These are phyloP conservation scores for Drosophila teissieri DNA, from an alignment of 1,140 invertebrate genomes.

Conservation along the genomic window DNA sequence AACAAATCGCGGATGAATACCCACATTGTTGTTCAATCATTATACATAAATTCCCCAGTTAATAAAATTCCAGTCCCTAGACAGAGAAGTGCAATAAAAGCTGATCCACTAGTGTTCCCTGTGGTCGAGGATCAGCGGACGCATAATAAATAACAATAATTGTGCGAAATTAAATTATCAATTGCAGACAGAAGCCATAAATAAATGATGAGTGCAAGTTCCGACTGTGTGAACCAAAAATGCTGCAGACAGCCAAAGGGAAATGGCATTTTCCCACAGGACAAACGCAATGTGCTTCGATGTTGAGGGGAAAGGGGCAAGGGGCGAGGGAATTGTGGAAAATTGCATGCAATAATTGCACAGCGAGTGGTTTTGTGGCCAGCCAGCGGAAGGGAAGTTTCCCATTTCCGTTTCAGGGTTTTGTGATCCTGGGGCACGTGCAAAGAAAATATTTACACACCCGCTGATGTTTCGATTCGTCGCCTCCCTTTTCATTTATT, in stretches of 20 bases:
- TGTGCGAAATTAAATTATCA: constrained; percentile 75
- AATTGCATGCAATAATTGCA: constrained; percentile 75
- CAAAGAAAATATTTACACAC: constrained; percentile 62
- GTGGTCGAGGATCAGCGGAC: constrained; percentile 31
- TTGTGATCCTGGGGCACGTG: constrained; percentile 44
- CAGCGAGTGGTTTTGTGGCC: constrained; percentile 62
- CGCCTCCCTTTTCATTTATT: constrained; percentile 13
- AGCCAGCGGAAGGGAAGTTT: constrained; percentile 40
- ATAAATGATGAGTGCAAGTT: constrained; percentile 60
- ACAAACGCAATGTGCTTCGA: constrained; percentile 1
- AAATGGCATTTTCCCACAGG: constrained; percentile 74
- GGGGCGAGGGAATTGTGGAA: constrained; percentile 22
- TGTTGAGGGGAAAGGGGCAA: background rate
- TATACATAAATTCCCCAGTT: constrained; percentile 44
- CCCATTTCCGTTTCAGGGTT: constrained; percentile 56
- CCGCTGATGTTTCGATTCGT: constrained; percentile 7
- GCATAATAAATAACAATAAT: constrained; percentile 76
- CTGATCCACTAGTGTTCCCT: constrained; percentile 33
- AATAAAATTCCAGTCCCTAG: constrained; percentile 48
- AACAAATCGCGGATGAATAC: constrained; percentile 47
- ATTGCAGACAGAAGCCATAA: constrained; percentile 72
- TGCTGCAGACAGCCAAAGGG: constrained; percentile 29
- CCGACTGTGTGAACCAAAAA: constrained; percentile 56
- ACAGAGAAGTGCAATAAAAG: constrained; percentile 42
- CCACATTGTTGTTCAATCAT: constrained; percentile 43